These are phyloP conservation scores for Zonitis immaculata DNA, from an alignment of 2,888 invertebrate genomes.

Conservation along the genomic window DNA sequence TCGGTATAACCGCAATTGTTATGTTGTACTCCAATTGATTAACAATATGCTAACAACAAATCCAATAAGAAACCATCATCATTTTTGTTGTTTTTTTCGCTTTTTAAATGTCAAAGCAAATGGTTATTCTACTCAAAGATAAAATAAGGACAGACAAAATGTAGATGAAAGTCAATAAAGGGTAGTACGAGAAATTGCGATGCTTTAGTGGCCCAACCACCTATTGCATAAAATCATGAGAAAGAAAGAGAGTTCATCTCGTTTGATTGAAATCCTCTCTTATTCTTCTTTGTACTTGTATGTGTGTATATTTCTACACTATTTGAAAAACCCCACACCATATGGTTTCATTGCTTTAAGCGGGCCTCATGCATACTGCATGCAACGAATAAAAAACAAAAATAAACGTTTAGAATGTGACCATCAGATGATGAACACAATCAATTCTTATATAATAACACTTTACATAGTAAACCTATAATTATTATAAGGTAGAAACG, in stretches of 20 bases:
- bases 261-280: conserved; percentile 52
- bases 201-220: conserved; percentile 17
- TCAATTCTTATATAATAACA: conserved; percentile 28
- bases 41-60: background rate
- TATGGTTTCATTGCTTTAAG: conserved; percentile 48
- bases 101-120: too few relatives aligned
- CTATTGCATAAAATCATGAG: conserved; percentile 52
- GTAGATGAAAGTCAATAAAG: conserved; percentile 18
- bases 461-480: too few relatives aligned
- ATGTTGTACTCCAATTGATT: background rate
- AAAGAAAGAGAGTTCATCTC: conserved; percentile 45
- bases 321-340: conserved; percentile 48
- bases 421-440: too few relatives aligned
- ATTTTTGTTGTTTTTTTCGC: background rate
- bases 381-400: conserved; percentile 27
- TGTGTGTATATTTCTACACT: conserved; percentile 35
- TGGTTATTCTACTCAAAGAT: too few relatives aligned
- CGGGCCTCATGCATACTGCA: conserved; percentile 50
- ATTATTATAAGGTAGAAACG: too few relatives aligned
- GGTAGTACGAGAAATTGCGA: conserved; percentile 20
- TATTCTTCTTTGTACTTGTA: too few relatives aligned
- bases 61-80: background rate
- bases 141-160: too few relatives aligned
- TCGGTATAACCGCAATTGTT: background rate
- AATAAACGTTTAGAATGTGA: conserved; percentile 31